Evolutionary conservation across 2,888 invertebrate genomes (phyloP).

Genomic region (Leucozona laternaria): DNA sequence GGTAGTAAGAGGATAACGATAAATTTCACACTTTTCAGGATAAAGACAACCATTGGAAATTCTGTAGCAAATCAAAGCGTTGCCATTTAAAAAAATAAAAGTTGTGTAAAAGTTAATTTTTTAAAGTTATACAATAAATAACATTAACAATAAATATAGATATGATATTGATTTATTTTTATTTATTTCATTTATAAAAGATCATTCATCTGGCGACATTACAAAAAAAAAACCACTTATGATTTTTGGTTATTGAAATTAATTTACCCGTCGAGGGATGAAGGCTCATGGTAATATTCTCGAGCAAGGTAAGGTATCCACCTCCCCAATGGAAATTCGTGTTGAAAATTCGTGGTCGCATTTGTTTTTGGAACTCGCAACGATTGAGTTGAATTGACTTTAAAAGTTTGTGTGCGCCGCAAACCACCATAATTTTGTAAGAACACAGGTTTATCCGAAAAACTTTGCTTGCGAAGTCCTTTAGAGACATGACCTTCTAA

Average conservation of each 20-base stretch:
- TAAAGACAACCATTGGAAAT: neutral
- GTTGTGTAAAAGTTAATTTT: no score
- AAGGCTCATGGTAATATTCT: neutral
- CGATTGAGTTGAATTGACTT: neutral
- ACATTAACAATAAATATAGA: no score
- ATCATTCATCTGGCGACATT: neutral
- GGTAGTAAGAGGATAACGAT: no score
- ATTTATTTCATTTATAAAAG: no score
- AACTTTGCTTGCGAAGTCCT: neutral
- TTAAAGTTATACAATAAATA: no score
- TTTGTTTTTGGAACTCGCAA: neutral
- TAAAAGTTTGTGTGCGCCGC: neutral
- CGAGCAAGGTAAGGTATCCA: neutral
- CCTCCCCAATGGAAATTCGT: neutral
- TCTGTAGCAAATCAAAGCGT: neutral
- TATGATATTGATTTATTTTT: no score
- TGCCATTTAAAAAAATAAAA: no score
- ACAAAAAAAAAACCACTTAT: neutral
- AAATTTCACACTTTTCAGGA: no score
- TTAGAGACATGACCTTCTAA: neutral
- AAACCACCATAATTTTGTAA: neutral
- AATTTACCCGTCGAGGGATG: conserved; percentile 47
- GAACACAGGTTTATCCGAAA: neutral
- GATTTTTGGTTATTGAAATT: neutral
- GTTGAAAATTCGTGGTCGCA: neutral